Base-by-base conservation (phyloP, 2,113 vertebrate genomes). In the Taurulus bubalis region DNA sequence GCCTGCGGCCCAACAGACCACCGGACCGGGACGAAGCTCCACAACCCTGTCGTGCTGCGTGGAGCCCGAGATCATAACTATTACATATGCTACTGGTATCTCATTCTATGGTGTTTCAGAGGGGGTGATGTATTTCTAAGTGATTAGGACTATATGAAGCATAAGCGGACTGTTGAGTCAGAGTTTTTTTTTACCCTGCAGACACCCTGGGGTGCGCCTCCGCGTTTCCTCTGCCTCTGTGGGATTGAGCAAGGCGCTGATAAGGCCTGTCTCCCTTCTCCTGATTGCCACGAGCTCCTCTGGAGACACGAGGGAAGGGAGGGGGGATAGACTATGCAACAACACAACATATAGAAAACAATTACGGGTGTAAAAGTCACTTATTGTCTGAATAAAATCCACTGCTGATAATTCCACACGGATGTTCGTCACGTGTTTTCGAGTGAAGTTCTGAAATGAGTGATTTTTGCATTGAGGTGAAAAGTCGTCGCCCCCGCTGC, bases 201-300 rank as follows among this genome's bases (percentile, higher is more conserved):
- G 79, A 51, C 81, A 70, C 82, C 77, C 75, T 47, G 83, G 70
- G 82, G 84, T 71, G 85, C 56, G 71, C 83, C 87, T 85, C 84
- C 78, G 45, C 22, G 36, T 81, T 88, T 92, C 90, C 91, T 90
- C 74, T 74, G 67, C 7, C 77, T 28, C 64, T 42, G 38, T 64
- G 74, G 71, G 73, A 87, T 90, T 91, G 82, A 82, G 92, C 85
- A 86, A 87, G 87, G 59, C 69, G 72, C 86, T 77, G 93, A 94
- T 93, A 94, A 90, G 90, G 76, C 83, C 75, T 84, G 69, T 92
- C 90, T 92, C 89, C 85, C 82, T 85, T 85, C 91, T 90, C 80
- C 85, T 84, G 91, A 91, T 88, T 87, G 87, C 85, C 83, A 59
- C 68, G 80, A 72, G 90, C 84, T 90, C 86, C 77, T 55, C 28